phyloP scores from a whole-genome alignment of 2,888 invertebrate genomes.

The Dioctria rufipes region DNA sequence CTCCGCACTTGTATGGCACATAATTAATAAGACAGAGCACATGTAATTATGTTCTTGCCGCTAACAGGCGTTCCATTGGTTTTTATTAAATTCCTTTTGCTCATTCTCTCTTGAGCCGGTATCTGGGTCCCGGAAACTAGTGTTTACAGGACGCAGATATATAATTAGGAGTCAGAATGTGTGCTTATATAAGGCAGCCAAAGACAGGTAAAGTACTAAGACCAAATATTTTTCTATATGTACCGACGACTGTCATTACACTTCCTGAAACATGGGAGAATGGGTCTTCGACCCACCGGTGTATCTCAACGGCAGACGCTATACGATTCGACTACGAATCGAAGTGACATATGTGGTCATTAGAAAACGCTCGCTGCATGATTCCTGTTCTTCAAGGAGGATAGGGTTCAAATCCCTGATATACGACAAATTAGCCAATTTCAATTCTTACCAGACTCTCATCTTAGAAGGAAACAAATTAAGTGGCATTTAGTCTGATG shows the following conservation, averaged over 20 bases:
- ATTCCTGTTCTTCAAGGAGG: not conserved
- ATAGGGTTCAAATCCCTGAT: conserved; percentile 29
- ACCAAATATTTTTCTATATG: not conserved
- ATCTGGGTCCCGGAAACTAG: not conserved
- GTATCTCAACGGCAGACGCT: not conserved
- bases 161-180: conserved; percentile 53
- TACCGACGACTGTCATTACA: not conserved
- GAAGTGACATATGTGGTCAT: conserved; percentile 46
- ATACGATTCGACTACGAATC: not conserved
- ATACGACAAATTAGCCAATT: conserved; percentile 57
- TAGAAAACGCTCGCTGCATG: conserved; percentile 14
- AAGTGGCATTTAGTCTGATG: conserved; percentile 49
- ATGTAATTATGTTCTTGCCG: conserved; percentile 59
- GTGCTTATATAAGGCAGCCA: conserved; percentile 2
- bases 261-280: not conserved
- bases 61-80: conserved; percentile 59
- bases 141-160: not conserved
- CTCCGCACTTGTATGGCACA: conserved; percentile 42
- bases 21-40: conserved; percentile 59
- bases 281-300: not conserved
- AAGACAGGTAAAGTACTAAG: not conserved
- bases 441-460: conserved; percentile 55
- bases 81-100: conserved; percentile 59
- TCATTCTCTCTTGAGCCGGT: not conserved
- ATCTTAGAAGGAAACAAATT: conserved; percentile 50